Percentiles rank a stretch among this genome's conserved stretches.
phyloP scores from a whole-genome alignment of 1,140 invertebrate genomes.

The Phocides pigmalion region DNA sequence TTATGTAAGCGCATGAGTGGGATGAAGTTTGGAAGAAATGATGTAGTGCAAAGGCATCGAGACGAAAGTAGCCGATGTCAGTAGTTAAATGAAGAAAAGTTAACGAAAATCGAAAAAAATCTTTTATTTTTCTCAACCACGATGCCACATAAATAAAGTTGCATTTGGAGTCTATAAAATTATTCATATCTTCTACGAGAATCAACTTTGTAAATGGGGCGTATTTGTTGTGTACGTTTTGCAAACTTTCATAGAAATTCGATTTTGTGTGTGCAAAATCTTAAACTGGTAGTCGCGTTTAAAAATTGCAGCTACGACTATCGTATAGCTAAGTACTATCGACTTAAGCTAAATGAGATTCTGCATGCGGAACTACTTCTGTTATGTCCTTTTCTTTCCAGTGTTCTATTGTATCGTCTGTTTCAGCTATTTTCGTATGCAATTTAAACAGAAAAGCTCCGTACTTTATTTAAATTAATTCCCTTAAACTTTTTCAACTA shows the following conservation, averaged over 20 bases:
- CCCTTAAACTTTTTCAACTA: constrained; percentile 4
- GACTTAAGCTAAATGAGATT: constrained; percentile 12
- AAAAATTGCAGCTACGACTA: constrained; percentile 27
- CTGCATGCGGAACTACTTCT: constrained; percentile 9
- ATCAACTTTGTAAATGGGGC: not conserved
- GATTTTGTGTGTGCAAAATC: not conserved
- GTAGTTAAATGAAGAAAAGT: too few species aligned
- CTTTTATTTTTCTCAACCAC: too few species aligned
- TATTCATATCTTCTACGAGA: not conserved
- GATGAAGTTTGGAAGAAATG: too few species aligned
- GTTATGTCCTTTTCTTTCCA: constrained; percentile 2
- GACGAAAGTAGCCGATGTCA: too few species aligned
- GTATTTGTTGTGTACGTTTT: not conserved
- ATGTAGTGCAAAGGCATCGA: too few species aligned
- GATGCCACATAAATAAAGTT: too few species aligned
- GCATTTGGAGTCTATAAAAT: too few species aligned
- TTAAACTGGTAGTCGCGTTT: constrained; percentile 6
- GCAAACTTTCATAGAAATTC: not conserved
- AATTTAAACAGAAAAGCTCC: constrained; percentile 1
- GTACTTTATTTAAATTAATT: constrained; percentile 19
- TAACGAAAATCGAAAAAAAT: too few species aligned
- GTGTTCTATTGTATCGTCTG: not conserved
- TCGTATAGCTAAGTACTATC: constrained; percentile 11
- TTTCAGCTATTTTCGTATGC: constrained; percentile 11
- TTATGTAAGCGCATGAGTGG: too few species aligned